phyloP scores from a whole-genome alignment of 2,113 vertebrate genomes.

The Colistium nudipinnis region DNA sequence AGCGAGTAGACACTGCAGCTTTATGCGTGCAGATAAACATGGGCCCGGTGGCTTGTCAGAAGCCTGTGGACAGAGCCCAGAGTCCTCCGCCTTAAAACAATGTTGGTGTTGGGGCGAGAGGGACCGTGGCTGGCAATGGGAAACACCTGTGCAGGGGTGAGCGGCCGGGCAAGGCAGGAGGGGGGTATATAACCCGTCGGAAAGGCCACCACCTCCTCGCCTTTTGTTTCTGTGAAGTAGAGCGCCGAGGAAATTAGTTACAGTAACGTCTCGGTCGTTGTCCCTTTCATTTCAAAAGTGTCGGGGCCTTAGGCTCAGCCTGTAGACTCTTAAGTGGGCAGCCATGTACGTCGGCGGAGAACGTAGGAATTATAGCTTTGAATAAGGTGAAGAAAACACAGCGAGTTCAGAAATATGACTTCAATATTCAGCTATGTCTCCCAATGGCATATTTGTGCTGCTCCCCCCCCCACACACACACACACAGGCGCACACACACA shows the following conservation, averaged over 20 bases:
- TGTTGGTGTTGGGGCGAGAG: slow-evolving; percentile 83
- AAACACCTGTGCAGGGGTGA: slow-evolving; percentile 88
- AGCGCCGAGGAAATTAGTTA: slow-evolving; percentile 70
- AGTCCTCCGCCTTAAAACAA: slow-evolving; percentile 81
- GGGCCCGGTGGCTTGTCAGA: slow-evolving; percentile 83
- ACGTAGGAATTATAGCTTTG: not conserved
- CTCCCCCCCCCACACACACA: slow-evolving; percentile 10
- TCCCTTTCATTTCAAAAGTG: slow-evolving; percentile 40
- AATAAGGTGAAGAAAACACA: not conserved
- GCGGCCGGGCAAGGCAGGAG: slow-evolving; percentile 62
- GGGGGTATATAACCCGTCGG: slow-evolving; percentile 45
- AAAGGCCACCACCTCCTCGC: slow-evolving; percentile 63
- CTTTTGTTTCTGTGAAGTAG: slow-evolving; percentile 75
- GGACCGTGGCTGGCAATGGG: slow-evolving; percentile 82
- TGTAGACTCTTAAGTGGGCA: slow-evolving; percentile 6
- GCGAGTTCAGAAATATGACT: slow-evolving; percentile 29
- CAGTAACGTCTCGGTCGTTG: slow-evolving; percentile 65
- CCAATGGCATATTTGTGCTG: slow-evolving; percentile 8
- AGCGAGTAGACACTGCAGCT: slow-evolving; percentile 78
- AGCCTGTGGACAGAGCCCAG: slow-evolving; percentile 82
- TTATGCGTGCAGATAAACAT: slow-evolving; percentile 89
- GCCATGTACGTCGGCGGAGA: not conserved
- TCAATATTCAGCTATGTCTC: slow-evolving; percentile 28
- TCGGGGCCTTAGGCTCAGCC: slow-evolving; percentile 6
- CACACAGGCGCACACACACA: too few species aligned